A percentile compares a stretch with the other conserved stretches of the same genome.
phyloP scores from a whole-genome alignment of 1,140 invertebrate genomes.

The Pachypeltis micranthus region DNA sequence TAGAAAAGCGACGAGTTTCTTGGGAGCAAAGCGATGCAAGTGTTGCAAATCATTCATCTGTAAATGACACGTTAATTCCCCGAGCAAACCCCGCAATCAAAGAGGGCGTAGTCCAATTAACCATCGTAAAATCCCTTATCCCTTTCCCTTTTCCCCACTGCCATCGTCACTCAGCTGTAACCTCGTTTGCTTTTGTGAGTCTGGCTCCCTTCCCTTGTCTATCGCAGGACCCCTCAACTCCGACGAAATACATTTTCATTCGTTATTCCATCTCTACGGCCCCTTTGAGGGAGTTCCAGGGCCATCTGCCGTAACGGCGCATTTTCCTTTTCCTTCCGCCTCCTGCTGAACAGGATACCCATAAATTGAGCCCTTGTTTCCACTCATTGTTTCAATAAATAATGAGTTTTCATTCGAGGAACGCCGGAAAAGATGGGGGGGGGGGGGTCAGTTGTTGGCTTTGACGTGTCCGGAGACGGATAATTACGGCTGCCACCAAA shows the following conservation, averaged over 20 bases:
- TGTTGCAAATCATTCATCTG: slow-evolving; percentile 18
- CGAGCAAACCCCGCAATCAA: slow-evolving; percentile 20
- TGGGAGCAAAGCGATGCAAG: too few relatives aligned
- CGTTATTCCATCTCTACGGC: slow-evolving; percentile 4
- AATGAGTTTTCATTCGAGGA: too few relatives aligned
- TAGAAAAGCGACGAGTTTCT: too few relatives aligned
- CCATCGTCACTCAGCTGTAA: slow-evolving; percentile 6
- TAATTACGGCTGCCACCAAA: slow-evolving; percentile 16
- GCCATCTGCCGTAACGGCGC: neutral
- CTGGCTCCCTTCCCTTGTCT: slow-evolving; percentile 16
- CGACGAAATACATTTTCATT: neutral
- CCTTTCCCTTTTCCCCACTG: slow-evolving; percentile 11
- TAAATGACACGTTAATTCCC: slow-evolving; percentile 19
- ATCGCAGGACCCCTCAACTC: slow-evolving; percentile 11
- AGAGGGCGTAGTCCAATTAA: slow-evolving; percentile 2
- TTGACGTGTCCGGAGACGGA: too few relatives aligned
- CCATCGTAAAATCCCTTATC: slow-evolving; percentile 15
- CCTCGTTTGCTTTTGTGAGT: slow-evolving; percentile 21
- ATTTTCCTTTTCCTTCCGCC: neutral
- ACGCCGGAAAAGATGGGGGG: too few relatives aligned
- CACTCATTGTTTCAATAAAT: too few relatives aligned
- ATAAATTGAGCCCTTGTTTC: too few relatives aligned
- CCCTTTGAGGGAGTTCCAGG: neutral
- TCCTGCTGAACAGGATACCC: too few relatives aligned
- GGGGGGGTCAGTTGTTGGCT: too few relatives aligned